Evolutionary conservation across 1,140 invertebrate genomes (phyloP).

Genomic region (Vollenhovia emeryi): DNA sequence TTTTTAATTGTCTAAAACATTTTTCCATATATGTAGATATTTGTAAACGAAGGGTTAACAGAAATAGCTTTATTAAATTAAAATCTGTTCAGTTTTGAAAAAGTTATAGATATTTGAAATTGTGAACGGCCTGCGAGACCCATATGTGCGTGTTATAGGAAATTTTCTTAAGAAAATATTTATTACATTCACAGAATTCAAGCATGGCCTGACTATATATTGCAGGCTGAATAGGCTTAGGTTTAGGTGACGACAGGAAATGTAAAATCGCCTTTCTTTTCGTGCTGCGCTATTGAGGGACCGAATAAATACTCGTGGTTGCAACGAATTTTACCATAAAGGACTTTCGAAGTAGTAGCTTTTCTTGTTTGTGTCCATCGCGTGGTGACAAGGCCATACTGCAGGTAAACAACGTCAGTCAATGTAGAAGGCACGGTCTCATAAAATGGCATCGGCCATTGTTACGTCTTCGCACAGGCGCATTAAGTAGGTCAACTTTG

Average conservation of each 20-base stretch:
- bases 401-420: background rate
- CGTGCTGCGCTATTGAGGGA: conserved; percentile 1
- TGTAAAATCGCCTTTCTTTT: background rate
- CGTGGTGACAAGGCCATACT: background rate
- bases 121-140: too few relatives aligned
- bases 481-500: background rate
- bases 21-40: too few relatives aligned
- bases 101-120: too few relatives aligned
- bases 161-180: too few relatives aligned
- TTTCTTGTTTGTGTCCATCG: background rate
- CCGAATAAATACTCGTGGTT: conserved; percentile 64
- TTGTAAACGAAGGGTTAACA: too few relatives aligned
- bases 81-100: too few relatives aligned
- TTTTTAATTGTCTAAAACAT: too few relatives aligned
- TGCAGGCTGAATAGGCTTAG: background rate
- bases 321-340: conserved; percentile 47
- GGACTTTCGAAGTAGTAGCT: background rate
- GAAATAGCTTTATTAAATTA: too few relatives aligned
- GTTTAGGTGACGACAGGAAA: background rate
- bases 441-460: background rate
- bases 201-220: background rate
- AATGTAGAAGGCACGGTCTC: too few relatives aligned
- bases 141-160: too few relatives aligned
- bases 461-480: background rate
- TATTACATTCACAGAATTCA: background rate